Percentiles rank a stretch among this genome's conserved stretches.
phyloP scores from a whole-genome alignment of 2,797 vertebrate genomes.

The Petrocephalus sullivani region DNA sequence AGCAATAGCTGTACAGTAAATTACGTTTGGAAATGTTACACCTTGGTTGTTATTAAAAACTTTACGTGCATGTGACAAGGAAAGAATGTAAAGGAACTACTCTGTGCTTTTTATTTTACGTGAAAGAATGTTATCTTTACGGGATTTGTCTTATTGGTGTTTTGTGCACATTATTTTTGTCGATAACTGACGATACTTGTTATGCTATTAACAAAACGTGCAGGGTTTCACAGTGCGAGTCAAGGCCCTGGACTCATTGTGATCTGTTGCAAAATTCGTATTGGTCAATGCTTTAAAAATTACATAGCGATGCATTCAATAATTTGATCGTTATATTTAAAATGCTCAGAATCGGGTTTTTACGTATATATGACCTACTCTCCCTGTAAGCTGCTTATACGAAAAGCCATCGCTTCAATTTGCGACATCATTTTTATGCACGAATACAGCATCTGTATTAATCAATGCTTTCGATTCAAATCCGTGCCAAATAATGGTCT shows the following conservation, averaged over 20 bases:
- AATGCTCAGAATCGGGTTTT: neutral
- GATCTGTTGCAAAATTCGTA: neutral
- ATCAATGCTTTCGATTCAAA: neutral
- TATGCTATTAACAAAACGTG: neutral
- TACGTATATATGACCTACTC: neutral
- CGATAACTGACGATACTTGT: neutral
- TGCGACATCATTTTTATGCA: neutral
- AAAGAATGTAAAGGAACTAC: neutral
- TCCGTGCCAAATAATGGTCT: neutral
- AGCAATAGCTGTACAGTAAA: conserved; percentile 8
- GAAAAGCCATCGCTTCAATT: neutral
- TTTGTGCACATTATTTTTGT: neutral
- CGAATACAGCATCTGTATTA: neutral
- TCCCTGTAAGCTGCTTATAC: neutral
- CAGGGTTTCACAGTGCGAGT: neutral
- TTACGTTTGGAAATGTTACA: conserved; percentile 12
- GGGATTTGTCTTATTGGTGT: neutral
- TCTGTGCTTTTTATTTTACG: neutral
- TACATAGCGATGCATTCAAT: neutral
- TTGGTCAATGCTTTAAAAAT: neutral
- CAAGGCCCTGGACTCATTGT: neutral
- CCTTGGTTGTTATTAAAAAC: conserved; percentile 11
- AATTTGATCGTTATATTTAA: neutral
- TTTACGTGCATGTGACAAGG: conserved; percentile 15
- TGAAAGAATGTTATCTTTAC: neutral